Conservation (phyloP, 2,113 vertebrate genomes). For the Trachemys scripta region DNA sequence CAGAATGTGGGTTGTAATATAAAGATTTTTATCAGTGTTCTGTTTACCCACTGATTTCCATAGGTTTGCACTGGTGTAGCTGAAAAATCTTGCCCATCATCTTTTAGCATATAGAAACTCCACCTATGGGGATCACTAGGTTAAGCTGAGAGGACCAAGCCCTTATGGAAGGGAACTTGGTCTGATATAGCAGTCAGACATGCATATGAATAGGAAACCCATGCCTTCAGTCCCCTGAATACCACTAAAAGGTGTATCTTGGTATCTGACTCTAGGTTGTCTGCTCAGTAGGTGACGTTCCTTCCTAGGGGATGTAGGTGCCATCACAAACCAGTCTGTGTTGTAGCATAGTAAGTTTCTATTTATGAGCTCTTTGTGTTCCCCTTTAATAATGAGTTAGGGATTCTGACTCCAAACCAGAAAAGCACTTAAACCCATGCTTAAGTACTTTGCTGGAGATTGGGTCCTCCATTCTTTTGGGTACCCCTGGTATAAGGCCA, state of each 20-base stretch:
- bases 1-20: neutral
- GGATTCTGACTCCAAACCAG: neutral
- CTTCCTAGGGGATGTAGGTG: neutral
- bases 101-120: neutral
- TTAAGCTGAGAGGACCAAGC: neutral
- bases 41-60: neutral
- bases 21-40: neutral
- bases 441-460: neutral
- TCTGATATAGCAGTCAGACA: neutral
- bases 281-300: neutral
- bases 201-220: neutral
- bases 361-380: neutral
- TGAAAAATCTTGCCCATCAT: slow-evolving; percentile 16
- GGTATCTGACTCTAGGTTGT: neutral
- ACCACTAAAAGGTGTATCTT: too few species aligned
- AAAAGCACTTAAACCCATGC: neutral
- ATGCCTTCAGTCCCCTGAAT: neutral
- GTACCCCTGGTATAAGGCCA: neutral
- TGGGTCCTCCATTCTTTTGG: neutral
- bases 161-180: neutral
- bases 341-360: neutral
- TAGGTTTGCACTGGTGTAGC: neutral
- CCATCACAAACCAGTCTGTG: neutral
- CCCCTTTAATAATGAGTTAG: neutral
- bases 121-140: neutral